These are phyloP conservation scores for Pristionchus entomophagus DNA, from an alignment of 2,888 invertebrate species.

Conservation along the genomic window DNA sequence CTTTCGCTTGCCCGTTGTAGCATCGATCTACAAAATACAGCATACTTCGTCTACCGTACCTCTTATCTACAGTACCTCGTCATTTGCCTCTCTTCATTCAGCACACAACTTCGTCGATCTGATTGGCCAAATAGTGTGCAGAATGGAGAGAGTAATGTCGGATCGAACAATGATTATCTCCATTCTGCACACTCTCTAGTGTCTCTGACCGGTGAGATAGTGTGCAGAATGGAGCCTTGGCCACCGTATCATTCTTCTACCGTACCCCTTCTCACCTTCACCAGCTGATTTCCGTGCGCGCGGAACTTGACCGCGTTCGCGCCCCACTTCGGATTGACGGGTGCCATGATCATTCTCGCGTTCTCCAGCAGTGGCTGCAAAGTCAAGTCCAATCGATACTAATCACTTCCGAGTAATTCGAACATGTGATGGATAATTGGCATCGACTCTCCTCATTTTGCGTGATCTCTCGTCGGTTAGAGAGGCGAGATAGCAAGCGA, in stretches of 20 bases:
- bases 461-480: too few relatives aligned
- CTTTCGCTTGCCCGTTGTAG: background rate
- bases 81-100: too few relatives aligned
- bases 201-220: too few relatives aligned
- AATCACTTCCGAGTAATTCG: too few relatives aligned
- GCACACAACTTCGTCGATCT: too few relatives aligned
- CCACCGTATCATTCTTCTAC: background rate
- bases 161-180: too few relatives aligned
- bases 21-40: background rate
- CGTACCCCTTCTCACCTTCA: constrained; percentile 10
- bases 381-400: background rate
- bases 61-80: background rate
- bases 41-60: background rate
- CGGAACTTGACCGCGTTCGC: constrained; percentile 38
- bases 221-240: too few relatives aligned
- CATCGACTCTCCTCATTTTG: too few relatives aligned
- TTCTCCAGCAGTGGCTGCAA: constrained; percentile 34
- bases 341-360: constrained; percentile 39
- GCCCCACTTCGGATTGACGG: constrained; percentile 42
- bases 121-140: too few relatives aligned
- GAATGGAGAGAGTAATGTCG: too few relatives aligned
- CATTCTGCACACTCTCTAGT: too few relatives aligned
- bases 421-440: background rate
- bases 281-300: constrained; percentile 28
- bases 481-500: too few relatives aligned